Conservation (phyloP, 2,888 invertebrate species). For the Drosophila kanekoi region DNA sequence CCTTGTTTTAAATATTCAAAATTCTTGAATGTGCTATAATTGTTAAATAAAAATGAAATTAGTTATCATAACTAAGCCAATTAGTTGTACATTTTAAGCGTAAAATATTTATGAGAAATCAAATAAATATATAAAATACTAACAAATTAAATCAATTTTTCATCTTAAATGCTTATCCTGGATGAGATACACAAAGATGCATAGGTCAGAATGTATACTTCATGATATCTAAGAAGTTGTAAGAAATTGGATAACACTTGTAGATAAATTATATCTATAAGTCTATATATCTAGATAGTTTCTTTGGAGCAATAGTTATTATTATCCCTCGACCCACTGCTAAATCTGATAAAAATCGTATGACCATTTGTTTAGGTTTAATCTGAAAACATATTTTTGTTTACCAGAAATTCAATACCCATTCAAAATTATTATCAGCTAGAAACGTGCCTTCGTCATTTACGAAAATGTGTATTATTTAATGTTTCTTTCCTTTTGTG, state of each 20-base stretch:
- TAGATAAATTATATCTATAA: too few relatives aligned
- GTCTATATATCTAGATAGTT: neutral
- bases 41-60: conserved; percentile 75
- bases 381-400: conserved; percentile 1
- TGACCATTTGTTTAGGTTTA: neutral
- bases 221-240: too few relatives aligned
- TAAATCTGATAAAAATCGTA: neutral
- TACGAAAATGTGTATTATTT: neutral
- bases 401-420: neutral
- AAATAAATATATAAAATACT: conserved; percentile 70
- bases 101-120: conserved; percentile 77
- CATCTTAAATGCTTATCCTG: neutral
- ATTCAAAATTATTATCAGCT: neutral
- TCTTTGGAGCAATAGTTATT: neutral
- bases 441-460: neutral
- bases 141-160: conserved; percentile 32
- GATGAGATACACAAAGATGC: too few relatives aligned
- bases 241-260: too few relatives aligned
- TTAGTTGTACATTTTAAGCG: conserved; percentile 74
- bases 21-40: conserved; percentile 81
- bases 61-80: conserved; percentile 72
- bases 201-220: too few relatives aligned
- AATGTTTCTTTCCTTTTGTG: neutral
- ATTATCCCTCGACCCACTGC: neutral
- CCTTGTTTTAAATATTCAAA: conserved; percentile 47